phyloP scores from a whole-genome alignment of 2,797 vertebrate species.

The Karalla daura region DNA sequence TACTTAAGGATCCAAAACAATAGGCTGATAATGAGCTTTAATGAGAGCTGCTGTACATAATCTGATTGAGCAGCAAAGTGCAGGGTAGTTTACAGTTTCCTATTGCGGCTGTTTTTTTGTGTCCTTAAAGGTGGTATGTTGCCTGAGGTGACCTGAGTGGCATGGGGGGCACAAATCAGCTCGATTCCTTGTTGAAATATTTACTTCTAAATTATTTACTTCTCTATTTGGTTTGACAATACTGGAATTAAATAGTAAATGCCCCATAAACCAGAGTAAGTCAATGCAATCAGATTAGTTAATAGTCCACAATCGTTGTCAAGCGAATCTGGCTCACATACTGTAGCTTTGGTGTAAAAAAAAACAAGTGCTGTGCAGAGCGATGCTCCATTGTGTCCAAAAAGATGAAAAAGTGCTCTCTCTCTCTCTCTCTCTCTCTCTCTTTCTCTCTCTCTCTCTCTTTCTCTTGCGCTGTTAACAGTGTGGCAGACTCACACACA shows the following conservation, averaged over 20 bases:
- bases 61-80: neutral
- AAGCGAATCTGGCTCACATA: neutral
- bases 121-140: neutral
- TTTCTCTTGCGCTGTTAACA: too few species aligned
- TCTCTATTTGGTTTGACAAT: too few species aligned
- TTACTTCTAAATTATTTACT: too few species aligned
- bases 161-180: too few species aligned
- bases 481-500: conserved; percentile 1
- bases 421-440: neutral
- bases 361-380: neutral
- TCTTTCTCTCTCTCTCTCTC: neutral
- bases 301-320: neutral
- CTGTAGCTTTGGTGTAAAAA: neutral
- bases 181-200: too few species aligned
- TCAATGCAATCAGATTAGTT: neutral
- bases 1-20: neutral
- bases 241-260: neutral
- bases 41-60: neutral
- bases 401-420: neutral
- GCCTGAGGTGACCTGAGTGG: neutral
- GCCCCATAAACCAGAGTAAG: neutral
- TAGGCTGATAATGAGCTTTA: neutral
- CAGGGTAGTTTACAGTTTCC: neutral
- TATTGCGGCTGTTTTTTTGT: too few species aligned
- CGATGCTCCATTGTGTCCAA: conserved; percentile 5